phyloP scores from a whole-genome alignment of 2,797 vertebrate genomes.

The Phoxinus dragarum region DNA sequence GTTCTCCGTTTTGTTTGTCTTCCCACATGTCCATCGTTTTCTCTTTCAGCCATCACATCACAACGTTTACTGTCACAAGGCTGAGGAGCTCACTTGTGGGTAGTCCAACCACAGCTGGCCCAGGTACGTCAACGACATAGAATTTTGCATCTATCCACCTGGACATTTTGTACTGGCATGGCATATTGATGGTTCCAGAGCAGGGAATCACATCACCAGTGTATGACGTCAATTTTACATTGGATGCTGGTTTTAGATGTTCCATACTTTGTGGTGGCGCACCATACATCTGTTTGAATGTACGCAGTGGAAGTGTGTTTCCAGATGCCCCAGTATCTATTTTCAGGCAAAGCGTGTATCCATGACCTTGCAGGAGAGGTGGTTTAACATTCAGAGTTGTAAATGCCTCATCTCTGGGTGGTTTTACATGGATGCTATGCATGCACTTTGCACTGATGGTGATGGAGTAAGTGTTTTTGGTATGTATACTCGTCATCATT shows the following conservation, averaged over 20 bases:
- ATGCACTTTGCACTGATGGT: conserved; percentile 25
- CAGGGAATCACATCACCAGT: too few relatives aligned
- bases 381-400: too few relatives aligned
- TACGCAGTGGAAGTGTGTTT: conserved; percentile 41
- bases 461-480: conserved; percentile 29
- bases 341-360: conserved; percentile 22
- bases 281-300: conserved; percentile 45
- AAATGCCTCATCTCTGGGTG: neutral
- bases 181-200: too few relatives aligned
- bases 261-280: neutral
- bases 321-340: conserved; percentile 41
- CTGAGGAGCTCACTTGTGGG: too few relatives aligned
- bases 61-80: too few relatives aligned
- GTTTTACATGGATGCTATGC: conserved; percentile 24
- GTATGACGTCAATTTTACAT: neutral
- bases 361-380: neutral
- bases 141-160: too few relatives aligned
- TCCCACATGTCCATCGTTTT: too few relatives aligned
- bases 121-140: too few relatives aligned
- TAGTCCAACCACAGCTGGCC: too few relatives aligned
- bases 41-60: too few relatives aligned
- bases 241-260: conserved; percentile 6
- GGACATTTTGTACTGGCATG: too few relatives aligned
- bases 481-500: neutral
- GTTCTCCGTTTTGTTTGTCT: too few relatives aligned